Conservation (phyloP, 2,113 vertebrate species). For the Baryphthengus martii region DNA sequence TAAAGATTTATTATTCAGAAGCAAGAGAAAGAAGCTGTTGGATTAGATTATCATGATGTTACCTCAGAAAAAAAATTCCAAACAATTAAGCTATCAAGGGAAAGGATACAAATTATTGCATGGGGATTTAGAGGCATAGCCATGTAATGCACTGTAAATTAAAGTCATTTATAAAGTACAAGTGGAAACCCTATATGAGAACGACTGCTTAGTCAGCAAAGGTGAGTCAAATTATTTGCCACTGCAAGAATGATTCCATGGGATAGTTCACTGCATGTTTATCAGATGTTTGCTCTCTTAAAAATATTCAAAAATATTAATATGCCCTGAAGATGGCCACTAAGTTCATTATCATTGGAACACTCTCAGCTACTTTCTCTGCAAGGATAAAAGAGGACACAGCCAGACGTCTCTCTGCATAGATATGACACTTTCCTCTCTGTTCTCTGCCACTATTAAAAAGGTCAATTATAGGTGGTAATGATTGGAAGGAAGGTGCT, state of each 20-base stretch:
- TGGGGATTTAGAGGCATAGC: slow-evolving; percentile 71
- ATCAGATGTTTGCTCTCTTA: background rate
- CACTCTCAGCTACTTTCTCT: background rate
- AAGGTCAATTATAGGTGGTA: background rate
- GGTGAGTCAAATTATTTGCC: slow-evolving; percentile 34
- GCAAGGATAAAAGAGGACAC: background rate
- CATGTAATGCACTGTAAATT: slow-evolving; percentile 85
- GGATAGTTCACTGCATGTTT: background rate
- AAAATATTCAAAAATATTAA: background rate
- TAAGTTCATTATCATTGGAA: background rate
- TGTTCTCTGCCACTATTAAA: background rate
- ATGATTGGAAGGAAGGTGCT: background rate
- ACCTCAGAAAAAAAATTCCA: slow-evolving; percentile 64
- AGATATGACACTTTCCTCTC: background rate
- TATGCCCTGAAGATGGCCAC: background rate
- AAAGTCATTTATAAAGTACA: slow-evolving; percentile 90
- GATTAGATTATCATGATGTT: background rate
- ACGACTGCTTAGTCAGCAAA: slow-evolving; percentile 66
- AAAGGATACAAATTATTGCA: slow-evolving; percentile 71
- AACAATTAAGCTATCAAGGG: slow-evolving; percentile 76
- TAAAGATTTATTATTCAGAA: slow-evolving; percentile 9
- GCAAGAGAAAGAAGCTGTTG: background rate
- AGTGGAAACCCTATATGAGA: slow-evolving; percentile 6
- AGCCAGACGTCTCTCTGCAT: accelerated
- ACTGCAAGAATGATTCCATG: background rate